Base-by-base conservation (phyloP, 2,113 vertebrate genomes). In the Conger conger region DNA sequence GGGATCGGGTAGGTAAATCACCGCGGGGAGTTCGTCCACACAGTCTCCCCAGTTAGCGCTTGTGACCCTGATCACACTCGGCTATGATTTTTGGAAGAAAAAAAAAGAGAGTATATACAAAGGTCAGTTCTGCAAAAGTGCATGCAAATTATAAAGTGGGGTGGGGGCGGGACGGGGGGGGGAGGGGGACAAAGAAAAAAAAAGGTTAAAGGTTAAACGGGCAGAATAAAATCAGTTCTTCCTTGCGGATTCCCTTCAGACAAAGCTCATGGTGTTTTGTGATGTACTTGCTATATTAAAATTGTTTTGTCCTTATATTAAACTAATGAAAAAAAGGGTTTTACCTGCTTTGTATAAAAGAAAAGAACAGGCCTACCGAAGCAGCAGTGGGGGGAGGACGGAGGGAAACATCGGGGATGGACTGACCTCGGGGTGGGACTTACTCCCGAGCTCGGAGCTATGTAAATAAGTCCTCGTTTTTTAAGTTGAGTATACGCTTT, bases 161-260 rank as follows among this genome's bases (percentile, higher is more conserved):
- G n/a, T n/a, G n/a, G n/a, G n/a, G n/a, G n/a, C 27, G 57, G 54
- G 11, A n/a, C 27, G 57, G 54, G 11, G 81, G 81, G 81, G 54
- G 63, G 45, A 50, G 45, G 40, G 9, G 4, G 4, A 42, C 4
- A 50, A 50, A 50, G 1, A 50, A 13, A 50, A 50, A 95, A 93
- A 95, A 93, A 89, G 27, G 11, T 33, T 8, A 83, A 94, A 95
- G 94, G 96, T 95, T 93, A 94, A 87, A 88, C 0, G 92, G 94
- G 93, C 94, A 93, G 91, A 91, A 90, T 92, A 86, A 97, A 97
- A 98, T 98, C 96, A 96, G 97, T 97, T 98, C 97, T 98, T 97
- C 97, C 96, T 96, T 94, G 96, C 96, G 94, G 95, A 96, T 96
- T 98, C 96, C 96, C 96, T 97, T 97, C 96, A 97, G 96, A 96